A percentile compares a stretch with the other conserved stretches of the same genome.
These are phyloP conservation scores for Drosophila phalerata DNA, from an alignment of 2,888 invertebrate species.

Conservation along the genomic window DNA sequence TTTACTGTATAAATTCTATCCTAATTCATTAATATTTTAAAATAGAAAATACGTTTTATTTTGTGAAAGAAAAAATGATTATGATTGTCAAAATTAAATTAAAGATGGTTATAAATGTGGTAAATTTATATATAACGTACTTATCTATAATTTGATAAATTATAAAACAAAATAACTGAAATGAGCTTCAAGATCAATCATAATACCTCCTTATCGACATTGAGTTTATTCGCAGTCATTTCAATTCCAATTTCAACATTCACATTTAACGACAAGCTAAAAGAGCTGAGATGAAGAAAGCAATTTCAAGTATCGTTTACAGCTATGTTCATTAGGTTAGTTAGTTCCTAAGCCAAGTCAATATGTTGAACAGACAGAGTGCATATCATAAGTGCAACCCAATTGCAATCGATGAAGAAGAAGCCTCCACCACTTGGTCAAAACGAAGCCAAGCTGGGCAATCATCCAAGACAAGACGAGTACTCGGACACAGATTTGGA, in stretches of 20 bases:
- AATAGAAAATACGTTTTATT: too few species aligned
- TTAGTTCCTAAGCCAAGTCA: constrained; percentile 42
- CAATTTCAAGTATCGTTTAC: constrained; percentile 57
- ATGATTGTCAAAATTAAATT: too few species aligned
- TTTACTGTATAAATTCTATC: too few species aligned
- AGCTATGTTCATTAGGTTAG: constrained; percentile 67
- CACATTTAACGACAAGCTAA: not conserved
- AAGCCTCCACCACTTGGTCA: constrained; percentile 30
- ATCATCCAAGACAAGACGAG: constrained; percentile 45
- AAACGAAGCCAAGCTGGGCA: constrained; percentile 37
- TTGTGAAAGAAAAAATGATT: too few species aligned
- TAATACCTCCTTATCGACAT: constrained; percentile 7
- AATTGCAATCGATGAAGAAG: constrained; percentile 49
- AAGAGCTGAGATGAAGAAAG: constrained; percentile 13
- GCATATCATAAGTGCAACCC: constrained; percentile 44
- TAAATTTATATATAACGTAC: too few species aligned
- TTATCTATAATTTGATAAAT: not conserved
- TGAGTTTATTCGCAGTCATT: constrained; percentile 8
- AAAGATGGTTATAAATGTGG: too few species aligned
- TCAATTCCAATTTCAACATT: constrained; percentile 14
- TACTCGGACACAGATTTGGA: constrained; percentile 15
- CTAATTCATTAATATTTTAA: too few species aligned
- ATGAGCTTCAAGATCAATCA: not conserved
- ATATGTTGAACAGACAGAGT: constrained; percentile 28
- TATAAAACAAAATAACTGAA: not conserved